phyloP scores from a whole-genome alignment of 2,888 invertebrate species.

The Drosophila paranaensis region DNA sequence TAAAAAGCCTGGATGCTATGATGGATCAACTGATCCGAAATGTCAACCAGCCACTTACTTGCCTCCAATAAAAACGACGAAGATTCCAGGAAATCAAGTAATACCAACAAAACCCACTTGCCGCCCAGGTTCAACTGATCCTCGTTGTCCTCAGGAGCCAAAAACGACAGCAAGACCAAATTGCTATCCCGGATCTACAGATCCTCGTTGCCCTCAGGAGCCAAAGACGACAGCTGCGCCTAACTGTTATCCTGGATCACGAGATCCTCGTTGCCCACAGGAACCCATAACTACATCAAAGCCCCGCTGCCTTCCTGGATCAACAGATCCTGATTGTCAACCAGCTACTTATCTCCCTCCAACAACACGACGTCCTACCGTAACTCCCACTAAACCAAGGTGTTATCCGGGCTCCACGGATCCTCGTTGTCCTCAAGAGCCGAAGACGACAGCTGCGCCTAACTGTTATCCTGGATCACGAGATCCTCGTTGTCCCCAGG shows the following conservation, averaged over 20 bases:
- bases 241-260: conserved; percentile 18
- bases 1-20: conserved; percentile 73
- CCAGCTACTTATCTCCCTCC: conserved; percentile 4
- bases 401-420: conserved; percentile 75
- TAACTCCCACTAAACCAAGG: not conserved
- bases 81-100: conserved; percentile 22
- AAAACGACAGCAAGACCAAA: conserved; percentile 20
- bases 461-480: conserved; percentile 80
- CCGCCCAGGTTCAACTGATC: conserved; percentile 35
- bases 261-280: conserved; percentile 23
- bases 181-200: conserved; percentile 17
- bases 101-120: conserved; percentile 33
- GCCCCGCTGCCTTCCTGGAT: conserved; percentile 63
- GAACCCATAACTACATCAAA: conserved; percentile 19
- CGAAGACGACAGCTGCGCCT: not conserved
- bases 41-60: conserved; percentile 57
- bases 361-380: conserved; percentile 1
- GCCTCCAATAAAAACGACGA: conserved; percentile 41
- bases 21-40: conserved; percentile 82
- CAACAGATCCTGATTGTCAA: conserved; percentile 68
- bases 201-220: conserved; percentile 27
- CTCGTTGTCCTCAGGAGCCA: conserved; percentile 23
- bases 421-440: conserved; percentile 21
- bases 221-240: not conserved
- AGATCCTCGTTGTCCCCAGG: conserved; percentile 82